Base-by-base conservation (phyloP, 2,113 vertebrate genomes). In the Eublepharis macularius region DNA sequence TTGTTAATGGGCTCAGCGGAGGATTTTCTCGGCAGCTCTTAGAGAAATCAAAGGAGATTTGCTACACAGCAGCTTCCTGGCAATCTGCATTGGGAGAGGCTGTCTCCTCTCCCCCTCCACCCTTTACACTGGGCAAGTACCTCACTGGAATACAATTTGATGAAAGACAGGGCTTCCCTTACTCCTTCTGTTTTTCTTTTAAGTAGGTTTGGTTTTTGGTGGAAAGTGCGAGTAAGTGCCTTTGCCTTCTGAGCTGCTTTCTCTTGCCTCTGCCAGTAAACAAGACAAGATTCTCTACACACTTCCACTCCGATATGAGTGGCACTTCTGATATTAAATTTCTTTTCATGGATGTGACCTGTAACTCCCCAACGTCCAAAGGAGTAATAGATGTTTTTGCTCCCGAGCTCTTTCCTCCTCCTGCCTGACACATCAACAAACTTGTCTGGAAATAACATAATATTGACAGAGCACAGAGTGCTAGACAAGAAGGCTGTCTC, bases 1-100 rank as follows among this genome's bases (percentile, higher is more conserved):
- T 75, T 66, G 43, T n/a, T 74, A 80, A 86, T n/a, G 47, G 45
- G 29, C 63, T 68, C 10, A 4, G 70, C 2, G 43, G 21, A 81
- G 60, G 79, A 68, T 76, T 86, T 86, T 76, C 60, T 75, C 72
- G 65, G 70, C 60, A 41, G 73, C 72, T 29, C 73, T 68, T 66
- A 65, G 12, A 47, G 79, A 45, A 66, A 68, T 68, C 66, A 45
- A 36, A 60, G 84, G 79, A 81, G 7, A 75, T 84, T 89, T 29
- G 54, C 54, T 51, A 10, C 19, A 39, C 57, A 26, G 68, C n/a
- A 19, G 43, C 70, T 51, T 74, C 70, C 34, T 17, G 79, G 60
- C 45, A 54, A 68, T 68, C 36, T 32, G 29, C 60, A 6, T 2
- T 7, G 12, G 63, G 45, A 66, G 45, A 81, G 51, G 16, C 12